Evolutionary conservation across 2,888 invertebrate species (phyloP).

Genomic region (Chloroclystis v-ata): DNA sequence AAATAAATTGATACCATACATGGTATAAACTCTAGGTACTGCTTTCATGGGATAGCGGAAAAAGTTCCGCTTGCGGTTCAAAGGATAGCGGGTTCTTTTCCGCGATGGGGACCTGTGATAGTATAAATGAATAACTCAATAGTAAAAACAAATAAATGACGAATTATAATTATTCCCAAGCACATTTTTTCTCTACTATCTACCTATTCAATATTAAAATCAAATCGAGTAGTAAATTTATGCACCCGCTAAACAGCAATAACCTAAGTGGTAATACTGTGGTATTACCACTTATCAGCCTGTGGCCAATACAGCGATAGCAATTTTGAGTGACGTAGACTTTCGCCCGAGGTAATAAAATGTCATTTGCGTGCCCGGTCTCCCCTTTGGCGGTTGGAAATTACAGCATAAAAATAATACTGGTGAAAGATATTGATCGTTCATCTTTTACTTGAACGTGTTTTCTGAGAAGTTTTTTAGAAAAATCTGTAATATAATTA

Average conservation of each 20-base stretch:
- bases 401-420: background rate
- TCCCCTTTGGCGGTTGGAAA: background rate
- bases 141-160: no score
- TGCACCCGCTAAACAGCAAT: constrained; percentile 7
- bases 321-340: constrained; percentile 1
- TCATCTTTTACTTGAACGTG: background rate
- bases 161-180: no score
- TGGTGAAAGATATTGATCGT: background rate
- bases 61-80: no score
- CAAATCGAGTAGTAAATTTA: background rate
- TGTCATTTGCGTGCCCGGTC: constrained; percentile 7
- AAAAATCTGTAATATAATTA: no score
- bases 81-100: no score
- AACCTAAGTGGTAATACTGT: background rate
- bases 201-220: no score
- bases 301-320: background rate
- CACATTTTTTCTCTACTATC: no score
- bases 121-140: no score
- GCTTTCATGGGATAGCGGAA: no score
- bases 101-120: no score
- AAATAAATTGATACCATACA: no score
- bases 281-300: constrained; percentile 1
- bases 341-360: constrained; percentile 7
- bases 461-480: background rate
- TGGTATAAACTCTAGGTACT: no score